Percentiles rank a stretch among this genome's conserved stretches.
Evolutionary conservation across 1,140 invertebrate genomes (phyloP).

Genomic region (Platorchestia sp.): DNA sequence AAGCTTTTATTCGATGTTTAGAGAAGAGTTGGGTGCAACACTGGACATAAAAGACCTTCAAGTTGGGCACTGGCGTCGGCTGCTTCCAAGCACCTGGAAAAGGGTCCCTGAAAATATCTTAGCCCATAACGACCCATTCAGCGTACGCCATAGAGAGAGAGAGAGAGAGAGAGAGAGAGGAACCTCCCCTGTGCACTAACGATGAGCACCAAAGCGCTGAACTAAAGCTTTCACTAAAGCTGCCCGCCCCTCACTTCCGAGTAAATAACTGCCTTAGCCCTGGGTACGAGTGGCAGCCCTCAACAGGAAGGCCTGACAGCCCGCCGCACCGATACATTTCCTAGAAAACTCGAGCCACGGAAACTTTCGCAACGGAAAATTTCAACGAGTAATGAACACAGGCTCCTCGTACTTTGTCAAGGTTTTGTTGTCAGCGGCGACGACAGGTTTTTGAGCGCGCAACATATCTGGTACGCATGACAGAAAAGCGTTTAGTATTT

Average conservation of each 20-base stretch:
- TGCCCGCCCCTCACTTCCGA: background rate
- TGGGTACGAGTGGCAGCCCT: background rate
- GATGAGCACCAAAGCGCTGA: conserved; percentile 3
- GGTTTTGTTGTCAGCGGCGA: background rate
- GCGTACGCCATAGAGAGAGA: background rate
- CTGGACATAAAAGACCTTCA: conserved; percentile 11
- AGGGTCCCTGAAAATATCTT: conserved; percentile 8
- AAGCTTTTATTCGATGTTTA: conserved; percentile 35
- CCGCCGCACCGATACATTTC: background rate
- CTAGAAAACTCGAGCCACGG: background rate
- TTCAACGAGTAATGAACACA: background rate
- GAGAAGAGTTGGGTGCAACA: background rate
- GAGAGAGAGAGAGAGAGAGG: background rate
- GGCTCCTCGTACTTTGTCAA: background rate
- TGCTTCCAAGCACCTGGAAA: background rate
- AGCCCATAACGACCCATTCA: conserved; percentile 48
- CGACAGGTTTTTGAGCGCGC: background rate
- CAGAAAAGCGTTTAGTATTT: background rate
- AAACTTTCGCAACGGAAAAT: background rate
- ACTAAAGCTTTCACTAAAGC: background rate
- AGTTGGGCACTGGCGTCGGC: background rate
- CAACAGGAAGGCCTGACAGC: background rate
- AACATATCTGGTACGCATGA: background rate
- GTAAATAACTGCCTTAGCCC: background rate
- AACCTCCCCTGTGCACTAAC: conserved; percentile 8